Percentiles rank a stretch among this genome's conserved stretches.
phyloP scores from a whole-genome alignment of 2,113 vertebrate species.

The Sapayoa aenigma region DNA sequence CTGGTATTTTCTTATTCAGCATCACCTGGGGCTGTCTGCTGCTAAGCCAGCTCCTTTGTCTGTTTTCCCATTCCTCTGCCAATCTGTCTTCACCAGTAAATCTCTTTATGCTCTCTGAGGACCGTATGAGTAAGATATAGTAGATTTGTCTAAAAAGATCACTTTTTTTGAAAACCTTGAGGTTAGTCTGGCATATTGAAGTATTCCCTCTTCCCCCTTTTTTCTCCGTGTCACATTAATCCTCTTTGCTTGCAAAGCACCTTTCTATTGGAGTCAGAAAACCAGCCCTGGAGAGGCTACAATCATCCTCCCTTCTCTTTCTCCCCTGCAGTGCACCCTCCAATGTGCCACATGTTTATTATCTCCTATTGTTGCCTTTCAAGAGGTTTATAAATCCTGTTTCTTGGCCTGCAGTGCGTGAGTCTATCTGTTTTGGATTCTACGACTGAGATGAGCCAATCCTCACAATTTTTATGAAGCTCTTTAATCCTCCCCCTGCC shows the following conservation, averaged over 20 bases:
- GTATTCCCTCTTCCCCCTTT: not conserved
- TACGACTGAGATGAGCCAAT: not conserved
- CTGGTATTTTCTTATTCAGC: not conserved
- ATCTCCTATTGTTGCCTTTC: not conserved
- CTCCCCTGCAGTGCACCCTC: slow-evolving; percentile 3
- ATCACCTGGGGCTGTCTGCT: slow-evolving; percentile 26
- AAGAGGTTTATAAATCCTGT: slow-evolving; percentile 13
- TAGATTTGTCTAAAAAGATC: not conserved
- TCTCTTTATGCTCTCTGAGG: not conserved
- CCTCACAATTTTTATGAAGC: not conserved
- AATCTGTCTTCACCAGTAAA: slow-evolving; percentile 4
- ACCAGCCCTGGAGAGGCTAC: not conserved
- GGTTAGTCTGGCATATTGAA: not conserved
- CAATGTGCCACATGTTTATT: not conserved
- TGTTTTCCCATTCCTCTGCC: not conserved
- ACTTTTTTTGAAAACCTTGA: not conserved
- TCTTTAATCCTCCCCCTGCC: not conserved
- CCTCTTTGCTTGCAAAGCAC: not conserved
- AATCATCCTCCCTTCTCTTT: not conserved
- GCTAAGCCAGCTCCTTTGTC: slow-evolving; percentile 22
- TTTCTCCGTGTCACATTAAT: not conserved
- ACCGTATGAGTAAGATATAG: not conserved
- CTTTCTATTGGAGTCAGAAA: not conserved
- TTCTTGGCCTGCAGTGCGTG: not conserved
- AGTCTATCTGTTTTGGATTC: not conserved